Conservation (phyloP, 2,797 vertebrate species). For the Bovichtus diacanthus region DNA sequence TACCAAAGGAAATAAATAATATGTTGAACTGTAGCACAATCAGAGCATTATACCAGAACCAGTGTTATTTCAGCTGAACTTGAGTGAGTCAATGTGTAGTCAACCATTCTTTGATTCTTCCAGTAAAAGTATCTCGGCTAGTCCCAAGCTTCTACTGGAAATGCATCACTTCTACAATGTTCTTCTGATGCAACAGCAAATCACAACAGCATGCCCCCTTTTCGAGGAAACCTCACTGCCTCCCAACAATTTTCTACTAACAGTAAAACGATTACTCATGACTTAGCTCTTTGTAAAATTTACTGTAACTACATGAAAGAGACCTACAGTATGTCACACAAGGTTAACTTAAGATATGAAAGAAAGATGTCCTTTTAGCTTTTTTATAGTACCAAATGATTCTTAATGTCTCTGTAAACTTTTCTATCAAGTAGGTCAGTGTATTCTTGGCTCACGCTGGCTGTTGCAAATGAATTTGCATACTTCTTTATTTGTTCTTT, state of each 20-base stretch:
- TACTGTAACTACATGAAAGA: conserved; percentile 38
- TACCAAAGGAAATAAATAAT: not conserved
- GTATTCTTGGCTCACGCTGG: conserved; percentile 33
- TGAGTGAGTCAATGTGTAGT: conserved; percentile 66
- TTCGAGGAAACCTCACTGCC: conserved; percentile 25
- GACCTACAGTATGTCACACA: conserved; percentile 15
- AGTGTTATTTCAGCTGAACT: conserved; percentile 32
- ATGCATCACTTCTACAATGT: conserved; percentile 49
- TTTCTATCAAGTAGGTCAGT: conserved; percentile 48
- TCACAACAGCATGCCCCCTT: conserved; percentile 56
- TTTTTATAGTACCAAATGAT: conserved; percentile 23
- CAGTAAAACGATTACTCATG: conserved; percentile 57
- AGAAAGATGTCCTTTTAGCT: conserved; percentile 24
- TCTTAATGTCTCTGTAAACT: conserved; percentile 33
- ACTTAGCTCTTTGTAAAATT: conserved; percentile 31
- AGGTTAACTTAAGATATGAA: conserved; percentile 22
- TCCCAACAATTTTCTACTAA: conserved; percentile 31
- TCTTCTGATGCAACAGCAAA: conserved; percentile 55
- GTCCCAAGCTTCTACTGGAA: conserved; percentile 64
- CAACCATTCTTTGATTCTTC: conserved; percentile 56
- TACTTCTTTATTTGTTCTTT: conserved; percentile 48
- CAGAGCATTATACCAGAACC: not conserved
- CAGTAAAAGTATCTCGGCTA: conserved; percentile 66
- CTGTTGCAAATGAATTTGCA: conserved; percentile 55
- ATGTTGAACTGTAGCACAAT: not conserved